phyloP scores from a whole-genome alignment of 2,797 vertebrate genomes.

The Pteropus rufus region DNA sequence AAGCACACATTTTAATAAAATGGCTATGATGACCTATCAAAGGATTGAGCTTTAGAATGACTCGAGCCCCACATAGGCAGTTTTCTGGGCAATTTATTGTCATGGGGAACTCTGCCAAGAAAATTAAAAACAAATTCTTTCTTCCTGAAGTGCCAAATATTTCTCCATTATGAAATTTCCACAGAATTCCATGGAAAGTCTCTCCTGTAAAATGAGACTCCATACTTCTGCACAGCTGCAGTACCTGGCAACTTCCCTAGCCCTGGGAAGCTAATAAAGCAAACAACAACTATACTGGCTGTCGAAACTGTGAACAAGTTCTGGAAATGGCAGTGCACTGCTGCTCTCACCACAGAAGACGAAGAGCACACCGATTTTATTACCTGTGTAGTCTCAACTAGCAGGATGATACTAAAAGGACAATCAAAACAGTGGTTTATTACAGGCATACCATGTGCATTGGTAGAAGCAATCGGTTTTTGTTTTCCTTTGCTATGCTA shows the following conservation, averaged over 20 bases:
- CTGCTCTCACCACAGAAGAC: background rate
- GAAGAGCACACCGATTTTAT: background rate
- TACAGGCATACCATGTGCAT: background rate
- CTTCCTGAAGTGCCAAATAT: slow-evolving; percentile 17
- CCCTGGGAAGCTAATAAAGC: slow-evolving; percentile 25
- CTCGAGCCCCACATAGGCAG: background rate
- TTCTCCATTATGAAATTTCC: slow-evolving; percentile 60
- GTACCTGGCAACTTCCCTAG: slow-evolving; percentile 19
- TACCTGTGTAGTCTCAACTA: background rate
- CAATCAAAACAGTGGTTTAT: background rate
- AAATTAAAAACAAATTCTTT: slow-evolving; percentile 48
- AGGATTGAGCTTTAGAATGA: background rate
- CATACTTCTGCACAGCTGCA: background rate
- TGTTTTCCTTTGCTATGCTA: background rate
- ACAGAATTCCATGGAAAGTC: slow-evolving; percentile 13
- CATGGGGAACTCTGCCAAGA: slow-evolving; percentile 1
- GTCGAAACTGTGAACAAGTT: background rate
- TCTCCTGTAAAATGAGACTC: slow-evolving; percentile 54
- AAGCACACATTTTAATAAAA: background rate
- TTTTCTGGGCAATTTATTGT: slow-evolving; percentile 3
- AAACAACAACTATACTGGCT: slow-evolving; percentile 14
- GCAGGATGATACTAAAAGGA: background rate
- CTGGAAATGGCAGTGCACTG: background rate
- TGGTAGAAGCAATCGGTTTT: background rate
- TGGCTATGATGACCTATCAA: background rate